These are phyloP conservation scores for Glaucomys volans DNA, from an alignment of 2,113 vertebrate genomes.

Conservation along the genomic window DNA sequence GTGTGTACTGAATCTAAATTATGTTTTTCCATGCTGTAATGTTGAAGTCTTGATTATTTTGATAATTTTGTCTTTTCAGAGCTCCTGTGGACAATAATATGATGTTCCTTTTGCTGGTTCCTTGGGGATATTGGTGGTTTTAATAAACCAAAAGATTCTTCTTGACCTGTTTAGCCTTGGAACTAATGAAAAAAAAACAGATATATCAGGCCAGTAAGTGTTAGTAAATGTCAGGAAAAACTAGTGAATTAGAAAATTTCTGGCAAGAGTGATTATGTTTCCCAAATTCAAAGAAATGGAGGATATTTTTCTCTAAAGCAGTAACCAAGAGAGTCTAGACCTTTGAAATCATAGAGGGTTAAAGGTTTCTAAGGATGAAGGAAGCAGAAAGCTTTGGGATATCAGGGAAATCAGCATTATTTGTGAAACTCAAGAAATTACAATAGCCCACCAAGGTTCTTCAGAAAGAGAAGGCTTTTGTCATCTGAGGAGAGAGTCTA, in stretches of 20 bases:
- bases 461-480: background rate
- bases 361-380: background rate
- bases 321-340: background rate
- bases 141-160: slow-evolving; percentile 51
- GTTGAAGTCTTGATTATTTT: slow-evolving; percentile 24
- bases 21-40: slow-evolving; percentile 29
- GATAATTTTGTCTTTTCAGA: slow-evolving; percentile 53
- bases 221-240: slow-evolving; percentile 23
- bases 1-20: background rate
- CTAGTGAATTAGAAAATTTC: background rate
- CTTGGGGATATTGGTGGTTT: slow-evolving; percentile 45
- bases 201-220: background rate
- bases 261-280: slow-evolving; percentile 25
- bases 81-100: background rate
- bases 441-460: background rate
- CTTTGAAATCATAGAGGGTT: background rate
- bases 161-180: background rate
- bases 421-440: background rate
- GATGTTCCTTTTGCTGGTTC: slow-evolving; percentile 26
- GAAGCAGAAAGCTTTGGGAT: background rate
- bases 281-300: slow-evolving; percentile 12
- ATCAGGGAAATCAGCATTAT: background rate
- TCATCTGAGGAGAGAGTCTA: background rate
- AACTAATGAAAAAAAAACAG: slow-evolving; percentile 24
- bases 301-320: background rate